phyloP scores from a whole-genome alignment of 1,140 invertebrate species.

The Stegodyphus dumicola region DNA sequence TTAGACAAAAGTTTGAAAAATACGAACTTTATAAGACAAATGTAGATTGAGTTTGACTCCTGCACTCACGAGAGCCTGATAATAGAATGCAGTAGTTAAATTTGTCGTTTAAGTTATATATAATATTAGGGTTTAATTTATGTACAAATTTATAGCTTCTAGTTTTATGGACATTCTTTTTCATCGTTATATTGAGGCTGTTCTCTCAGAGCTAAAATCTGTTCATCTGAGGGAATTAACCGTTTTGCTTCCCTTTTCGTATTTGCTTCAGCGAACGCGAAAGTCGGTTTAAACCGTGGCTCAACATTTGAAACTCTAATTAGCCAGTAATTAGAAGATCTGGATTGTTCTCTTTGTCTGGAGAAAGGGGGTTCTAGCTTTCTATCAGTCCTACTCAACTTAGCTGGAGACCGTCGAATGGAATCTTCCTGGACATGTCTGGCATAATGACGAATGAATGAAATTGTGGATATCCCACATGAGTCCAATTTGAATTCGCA shows the following conservation, averaged over 20 bases:
- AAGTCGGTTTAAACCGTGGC: constrained; percentile 42
- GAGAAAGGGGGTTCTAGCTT: background rate
- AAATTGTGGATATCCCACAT: too few species aligned
- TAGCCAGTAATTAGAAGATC: constrained; percentile 49
- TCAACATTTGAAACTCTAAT: constrained; percentile 53
- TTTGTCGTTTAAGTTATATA: too few species aligned
- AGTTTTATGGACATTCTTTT: too few species aligned
- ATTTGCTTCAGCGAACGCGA: constrained; percentile 32
- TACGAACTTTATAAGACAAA: too few species aligned
- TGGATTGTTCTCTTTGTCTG: constrained; percentile 49
- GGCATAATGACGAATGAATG: constrained; percentile 37
- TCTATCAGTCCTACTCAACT: background rate
- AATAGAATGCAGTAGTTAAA: too few species aligned
- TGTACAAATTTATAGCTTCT: too few species aligned
- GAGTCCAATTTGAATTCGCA: too few species aligned
- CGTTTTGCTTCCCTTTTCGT: constrained; percentile 25
- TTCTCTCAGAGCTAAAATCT: background rate
- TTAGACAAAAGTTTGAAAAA: too few species aligned
- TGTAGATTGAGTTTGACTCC: too few species aligned
- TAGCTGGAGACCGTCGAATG: constrained; percentile 18
- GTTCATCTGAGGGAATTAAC: constrained; percentile 17
- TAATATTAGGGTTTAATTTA: too few species aligned
- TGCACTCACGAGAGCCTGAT: too few species aligned
- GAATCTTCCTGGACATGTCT: constrained; percentile 28
- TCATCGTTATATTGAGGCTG: too few species aligned